Percentiles rank a stretch among this genome's conserved stretches.
These are phyloP conservation scores for Ferrisia virgata DNA, from an alignment of 2,888 invertebrate species.

Conservation along the genomic window DNA sequence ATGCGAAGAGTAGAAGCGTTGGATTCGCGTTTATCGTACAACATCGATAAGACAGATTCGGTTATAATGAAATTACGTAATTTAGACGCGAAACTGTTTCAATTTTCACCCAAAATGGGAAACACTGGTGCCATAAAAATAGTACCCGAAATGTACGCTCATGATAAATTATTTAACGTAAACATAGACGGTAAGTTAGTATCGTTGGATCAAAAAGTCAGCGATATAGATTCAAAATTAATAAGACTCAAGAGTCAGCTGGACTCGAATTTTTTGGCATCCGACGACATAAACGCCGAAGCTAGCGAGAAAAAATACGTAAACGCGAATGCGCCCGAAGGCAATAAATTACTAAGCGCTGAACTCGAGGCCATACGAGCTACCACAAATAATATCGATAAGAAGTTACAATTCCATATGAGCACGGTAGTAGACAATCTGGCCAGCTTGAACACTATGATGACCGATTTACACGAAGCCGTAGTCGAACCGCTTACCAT, in stretches of 20 bases:
- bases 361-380: conserved; percentile 77
- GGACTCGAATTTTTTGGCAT: conserved; percentile 75
- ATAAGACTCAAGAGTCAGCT: conserved; percentile 76
- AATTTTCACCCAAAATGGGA: conserved; percentile 52
- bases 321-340: conserved; percentile 77
- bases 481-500: conserved; percentile 70
- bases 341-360: conserved; percentile 76
- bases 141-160: conserved; percentile 32
- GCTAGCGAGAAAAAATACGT: conserved; percentile 84
- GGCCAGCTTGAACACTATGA: conserved; percentile 72
- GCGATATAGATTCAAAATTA: conserved; percentile 75
- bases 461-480: conserved; percentile 78
- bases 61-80: conserved; percentile 74
- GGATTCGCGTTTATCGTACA: conserved; percentile 76
- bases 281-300: conserved; percentile 80
- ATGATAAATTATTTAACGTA: conserved; percentile 50
- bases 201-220: conserved; percentile 77
- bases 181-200: conserved; percentile 66
- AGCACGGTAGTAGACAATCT: conserved; percentile 63
- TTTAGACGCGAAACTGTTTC: conserved; percentile 72
- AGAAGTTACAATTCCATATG: conserved; percentile 80
- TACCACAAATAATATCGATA: conserved; percentile 61
- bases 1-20: conserved; percentile 80
- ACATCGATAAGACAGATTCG: conserved; percentile 79
- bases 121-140: conserved; percentile 39